Evolutionary conservation across 2,888 invertebrate genomes (phyloP).

Genomic region (Silvanus unidentatus): DNA sequence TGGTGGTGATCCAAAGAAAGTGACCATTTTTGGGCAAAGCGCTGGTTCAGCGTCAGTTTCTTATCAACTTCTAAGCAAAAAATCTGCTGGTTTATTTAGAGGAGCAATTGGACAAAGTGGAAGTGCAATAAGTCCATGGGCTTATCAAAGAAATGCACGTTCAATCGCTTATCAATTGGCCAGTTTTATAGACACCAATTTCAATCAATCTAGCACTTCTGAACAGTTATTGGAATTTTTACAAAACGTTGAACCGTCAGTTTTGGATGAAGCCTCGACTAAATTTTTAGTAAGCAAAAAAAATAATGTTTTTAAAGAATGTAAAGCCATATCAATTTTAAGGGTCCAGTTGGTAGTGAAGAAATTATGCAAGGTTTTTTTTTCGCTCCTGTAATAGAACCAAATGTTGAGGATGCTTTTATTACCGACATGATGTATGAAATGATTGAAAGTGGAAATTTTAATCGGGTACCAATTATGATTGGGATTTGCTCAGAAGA

Average conservation of each 20-base stretch:
- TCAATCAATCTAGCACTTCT: slow-evolving; percentile 13
- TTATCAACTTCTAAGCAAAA: slow-evolving; percentile 12
- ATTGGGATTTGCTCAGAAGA: slow-evolving; percentile 27
- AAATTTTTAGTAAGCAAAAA: neutral
- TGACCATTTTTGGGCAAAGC: slow-evolving; percentile 63
- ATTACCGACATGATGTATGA: slow-evolving; percentile 22
- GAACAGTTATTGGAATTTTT: slow-evolving; percentile 12
- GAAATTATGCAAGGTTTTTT: slow-evolving; percentile 23
- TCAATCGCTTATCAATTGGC: slow-evolving; percentile 28
- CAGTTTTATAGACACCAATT: slow-evolving; percentile 25
- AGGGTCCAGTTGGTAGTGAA: slow-evolving; percentile 18
- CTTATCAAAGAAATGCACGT: slow-evolving; percentile 32
- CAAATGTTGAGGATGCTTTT: slow-evolving; percentile 21
- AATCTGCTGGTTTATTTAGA: slow-evolving; percentile 26
- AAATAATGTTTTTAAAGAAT: too few relatives aligned
- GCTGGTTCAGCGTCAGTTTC: slow-evolving; percentile 56
- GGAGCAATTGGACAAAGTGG: slow-evolving; percentile 40
- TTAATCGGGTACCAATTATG: slow-evolving; percentile 20
- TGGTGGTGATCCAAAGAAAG: slow-evolving; percentile 62
- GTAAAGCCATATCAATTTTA: too few relatives aligned
- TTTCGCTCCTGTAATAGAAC: slow-evolving; percentile 22
- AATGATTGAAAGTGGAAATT: slow-evolving; percentile 16
- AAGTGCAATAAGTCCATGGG: slow-evolving; percentile 37
- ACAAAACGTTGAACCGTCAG: slow-evolving; percentile 4
- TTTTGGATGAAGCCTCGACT: slow-evolving; percentile 4